Base-by-base conservation (phyloP, 2,888 invertebrate species). In the Limnephilus marmoratus region DNA sequence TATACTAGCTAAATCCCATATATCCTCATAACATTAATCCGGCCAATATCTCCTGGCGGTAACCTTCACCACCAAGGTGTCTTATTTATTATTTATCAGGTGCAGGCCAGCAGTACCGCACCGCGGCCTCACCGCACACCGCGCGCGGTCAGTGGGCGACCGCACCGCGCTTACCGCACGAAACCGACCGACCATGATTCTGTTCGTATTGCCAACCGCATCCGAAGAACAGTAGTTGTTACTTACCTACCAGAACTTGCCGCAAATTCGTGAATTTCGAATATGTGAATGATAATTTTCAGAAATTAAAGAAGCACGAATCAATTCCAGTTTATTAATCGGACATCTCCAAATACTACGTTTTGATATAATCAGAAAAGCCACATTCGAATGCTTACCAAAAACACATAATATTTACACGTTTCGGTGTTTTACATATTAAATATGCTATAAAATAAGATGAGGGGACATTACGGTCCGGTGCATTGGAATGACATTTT, bases 71-170 rank as follows among this genome's bases (percentile, higher is more conserved):
- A 4, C 85, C 45, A 86, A 49, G 85, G 85, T 41, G 29, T 15
- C 45, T 24, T 86, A 86, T 86, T 86, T 86, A 86, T 86, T 86
- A 86, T 86, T 86, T 83, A 83, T 83, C 85, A 86, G 85, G 85
- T 86, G 85, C 45, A 41, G 85, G 45, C 85, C 29, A 31, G 82
- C 53, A 5, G 53, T 68, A 49, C 53, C 18, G 53, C 29, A n/a
- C 41, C 85, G 45, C 45, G 41, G 53, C 18, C 5, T 7, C 24
- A 68, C 53, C 53, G 53, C 53, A 68, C 18, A 18, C 29, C 82
- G 29, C 29, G 31, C 82, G 82, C 82, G 13, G 31, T 34, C 82
- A 15, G 31, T 29, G 29, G 53, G 85, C n/a, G 29, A 41, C 34
- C 31, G 83, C 85, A 41, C 18, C 15, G 37, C 34, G 34, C 83